Percentiles rank a stretch among this genome's conserved stretches.
phyloP scores from a whole-genome alignment of 2,888 invertebrate genomes.

The Dexiosoma caninum region DNA sequence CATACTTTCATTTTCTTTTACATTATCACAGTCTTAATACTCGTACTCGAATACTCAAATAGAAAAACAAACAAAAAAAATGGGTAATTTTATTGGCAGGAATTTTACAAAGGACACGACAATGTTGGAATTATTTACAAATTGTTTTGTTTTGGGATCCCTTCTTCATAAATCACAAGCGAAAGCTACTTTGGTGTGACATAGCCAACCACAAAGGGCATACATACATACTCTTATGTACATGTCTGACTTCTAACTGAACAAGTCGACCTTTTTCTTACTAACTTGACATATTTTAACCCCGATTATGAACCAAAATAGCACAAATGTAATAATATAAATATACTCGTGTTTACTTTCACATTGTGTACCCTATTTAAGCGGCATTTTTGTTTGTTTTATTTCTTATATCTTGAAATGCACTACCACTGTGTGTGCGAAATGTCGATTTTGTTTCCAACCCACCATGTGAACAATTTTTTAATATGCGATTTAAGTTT shows the following conservation, averaged over 20 bases:
- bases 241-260: constrained; percentile 7
- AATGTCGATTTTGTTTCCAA: neutral
- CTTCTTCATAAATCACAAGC: neutral
- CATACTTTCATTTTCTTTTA: too few relatives aligned
- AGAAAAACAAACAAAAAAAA: too few relatives aligned
- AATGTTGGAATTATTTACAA: neutral
- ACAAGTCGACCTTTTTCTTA: constrained; percentile 3
- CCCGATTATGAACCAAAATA: constrained; percentile 16
- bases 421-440: neutral
- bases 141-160: neutral
- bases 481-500: neutral
- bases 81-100: neutral
- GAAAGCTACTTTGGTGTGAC: constrained; percentile 7
- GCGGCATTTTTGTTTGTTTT: neutral
- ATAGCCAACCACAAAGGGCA: constrained; percentile 2
- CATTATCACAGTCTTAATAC: too few relatives aligned
- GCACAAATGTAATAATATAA: neutral
- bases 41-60: too few relatives aligned
- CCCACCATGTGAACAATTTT: too few relatives aligned
- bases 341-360: constrained; percentile 1
- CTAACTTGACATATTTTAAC: neutral
- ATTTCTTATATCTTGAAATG: neutral
- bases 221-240: too few relatives aligned
- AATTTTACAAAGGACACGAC: neutral
- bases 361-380: neutral